These are phyloP conservation scores for Entomobrya multifasciata DNA, from an alignment of 2,888 invertebrate genomes.

Conservation along the genomic window DNA sequence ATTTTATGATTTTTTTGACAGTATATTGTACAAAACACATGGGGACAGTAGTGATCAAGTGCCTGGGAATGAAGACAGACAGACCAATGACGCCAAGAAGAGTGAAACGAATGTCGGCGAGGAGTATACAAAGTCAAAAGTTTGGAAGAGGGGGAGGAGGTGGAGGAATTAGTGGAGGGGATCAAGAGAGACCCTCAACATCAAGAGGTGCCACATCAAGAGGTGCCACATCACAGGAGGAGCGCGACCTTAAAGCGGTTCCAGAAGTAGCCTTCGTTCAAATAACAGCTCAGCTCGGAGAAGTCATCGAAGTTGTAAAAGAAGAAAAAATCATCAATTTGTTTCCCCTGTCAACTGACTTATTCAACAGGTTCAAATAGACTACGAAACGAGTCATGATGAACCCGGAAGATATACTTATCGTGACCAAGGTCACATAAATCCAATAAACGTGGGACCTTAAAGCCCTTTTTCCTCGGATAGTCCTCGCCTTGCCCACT, in stretches of 20 bases:
- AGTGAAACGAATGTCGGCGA: slow-evolving; percentile 84
- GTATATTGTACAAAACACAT: slow-evolving; percentile 85
- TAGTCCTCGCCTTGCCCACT: too few relatives aligned
- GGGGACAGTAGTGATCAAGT: slow-evolving; percentile 70
- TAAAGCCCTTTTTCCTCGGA: too few relatives aligned
- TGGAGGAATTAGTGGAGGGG: slow-evolving; percentile 58
- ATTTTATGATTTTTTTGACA: slow-evolving; percentile 83
- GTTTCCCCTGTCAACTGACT: slow-evolving; percentile 86
- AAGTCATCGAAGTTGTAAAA: slow-evolving; percentile 83
- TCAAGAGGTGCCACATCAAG: slow-evolving; percentile 58
- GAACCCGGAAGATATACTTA: slow-evolving; percentile 75
- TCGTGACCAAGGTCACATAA: slow-evolving; percentile 79
- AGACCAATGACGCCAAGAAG: slow-evolving; percentile 96
- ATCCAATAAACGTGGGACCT: slow-evolving; percentile 78
- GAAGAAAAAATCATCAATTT: slow-evolving; percentile 80
- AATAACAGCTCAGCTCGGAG: slow-evolving; percentile 84
- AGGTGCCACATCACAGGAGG: too few relatives aligned
- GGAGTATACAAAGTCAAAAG: slow-evolving; percentile 80
- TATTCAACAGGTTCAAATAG: slow-evolving; percentile 84
- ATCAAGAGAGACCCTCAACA: slow-evolving; percentile 72
- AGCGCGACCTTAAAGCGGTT: too few relatives aligned
- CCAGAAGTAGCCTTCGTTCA: slow-evolving; percentile 82
- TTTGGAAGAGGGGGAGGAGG: slow-evolving; percentile 75
- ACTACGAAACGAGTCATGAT: slow-evolving; percentile 79
- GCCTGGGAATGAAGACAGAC: slow-evolving; percentile 83